Evolutionary conservation across 2,888 invertebrate species (phyloP).

Genomic region (Baccha elongata): DNA sequence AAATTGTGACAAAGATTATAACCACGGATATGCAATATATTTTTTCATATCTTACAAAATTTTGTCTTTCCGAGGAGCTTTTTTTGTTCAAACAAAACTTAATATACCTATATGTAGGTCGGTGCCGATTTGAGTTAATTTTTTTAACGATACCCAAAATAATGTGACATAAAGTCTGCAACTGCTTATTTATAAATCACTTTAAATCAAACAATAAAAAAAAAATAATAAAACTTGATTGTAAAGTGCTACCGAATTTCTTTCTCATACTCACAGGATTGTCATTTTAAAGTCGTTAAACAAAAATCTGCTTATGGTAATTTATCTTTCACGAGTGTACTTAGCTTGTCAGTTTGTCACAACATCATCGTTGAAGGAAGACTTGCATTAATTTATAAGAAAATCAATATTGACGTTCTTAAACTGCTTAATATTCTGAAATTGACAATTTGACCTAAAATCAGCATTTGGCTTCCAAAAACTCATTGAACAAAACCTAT

Average conservation of each 20-base stretch:
- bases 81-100: no score
- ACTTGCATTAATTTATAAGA: neutral
- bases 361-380: slow-evolving; percentile 30
- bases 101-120: no score
- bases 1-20: no score
- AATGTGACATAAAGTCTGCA: no score
- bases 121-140: no score
- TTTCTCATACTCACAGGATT: neutral
- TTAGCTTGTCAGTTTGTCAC: neutral
- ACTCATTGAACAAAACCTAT: slow-evolving; percentile 51
- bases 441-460: slow-evolving; percentile 59
- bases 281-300: neutral
- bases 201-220: neutral
- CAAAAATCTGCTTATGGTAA: slow-evolving; percentile 15
- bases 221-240: neutral
- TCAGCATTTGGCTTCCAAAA: slow-evolving; percentile 26
- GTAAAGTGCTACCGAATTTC: neutral
- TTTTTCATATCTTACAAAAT: no score
- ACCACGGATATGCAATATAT: no score
- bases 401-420: slow-evolving; percentile 36
- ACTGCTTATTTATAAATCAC: neutral
- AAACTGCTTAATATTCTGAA: slow-evolving; percentile 11
- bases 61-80: no score
- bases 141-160: no score
- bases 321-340: slow-evolving; percentile 22